Percentiles rank a stretch among this genome's conserved stretches.
phyloP scores from a whole-genome alignment of 2,888 invertebrate species.

The Stenolophus ochropezus region DNA sequence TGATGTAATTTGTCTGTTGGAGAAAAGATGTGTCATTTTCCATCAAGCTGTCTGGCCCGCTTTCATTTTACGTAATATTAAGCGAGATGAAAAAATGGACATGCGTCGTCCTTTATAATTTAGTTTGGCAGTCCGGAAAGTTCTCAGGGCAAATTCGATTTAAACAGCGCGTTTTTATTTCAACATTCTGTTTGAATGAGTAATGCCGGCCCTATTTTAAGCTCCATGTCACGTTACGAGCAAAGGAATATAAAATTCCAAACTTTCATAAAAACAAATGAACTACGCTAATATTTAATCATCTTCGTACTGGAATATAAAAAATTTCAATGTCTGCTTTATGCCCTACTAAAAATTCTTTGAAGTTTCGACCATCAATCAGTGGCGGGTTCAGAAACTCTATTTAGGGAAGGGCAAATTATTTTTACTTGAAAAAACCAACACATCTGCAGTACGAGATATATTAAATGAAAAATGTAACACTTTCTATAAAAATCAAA shows the following conservation, averaged over 20 bases:
- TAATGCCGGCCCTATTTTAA: constrained; percentile 11
- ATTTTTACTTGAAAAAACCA: too few species aligned
- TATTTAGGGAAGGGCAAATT: too few species aligned
- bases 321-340: constrained; percentile 11
- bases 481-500: too few species aligned
- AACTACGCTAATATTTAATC: constrained; percentile 28
- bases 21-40: constrained; percentile 32
- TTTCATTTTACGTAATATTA: constrained; percentile 19
- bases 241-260: constrained; percentile 6
- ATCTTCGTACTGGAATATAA: constrained; percentile 12
- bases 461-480: too few species aligned
- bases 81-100: constrained; percentile 29
- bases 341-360: constrained; percentile 1
- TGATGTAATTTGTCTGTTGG: background rate
- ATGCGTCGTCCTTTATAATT: constrained; percentile 31
- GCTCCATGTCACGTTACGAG: constrained; percentile 18
- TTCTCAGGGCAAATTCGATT: constrained; percentile 14
- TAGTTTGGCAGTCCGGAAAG: constrained; percentile 5
- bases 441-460: too few species aligned
- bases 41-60: constrained; percentile 3
- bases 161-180: constrained; percentile 4
- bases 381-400: too few species aligned
- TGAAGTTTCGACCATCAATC: constrained; percentile 9
- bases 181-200: constrained; percentile 18
- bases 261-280: constrained; percentile 18